These are phyloP conservation scores for Gonatopus flavifemur DNA, from an alignment of 1,140 invertebrate genomes.

Conservation along the genomic window DNA sequence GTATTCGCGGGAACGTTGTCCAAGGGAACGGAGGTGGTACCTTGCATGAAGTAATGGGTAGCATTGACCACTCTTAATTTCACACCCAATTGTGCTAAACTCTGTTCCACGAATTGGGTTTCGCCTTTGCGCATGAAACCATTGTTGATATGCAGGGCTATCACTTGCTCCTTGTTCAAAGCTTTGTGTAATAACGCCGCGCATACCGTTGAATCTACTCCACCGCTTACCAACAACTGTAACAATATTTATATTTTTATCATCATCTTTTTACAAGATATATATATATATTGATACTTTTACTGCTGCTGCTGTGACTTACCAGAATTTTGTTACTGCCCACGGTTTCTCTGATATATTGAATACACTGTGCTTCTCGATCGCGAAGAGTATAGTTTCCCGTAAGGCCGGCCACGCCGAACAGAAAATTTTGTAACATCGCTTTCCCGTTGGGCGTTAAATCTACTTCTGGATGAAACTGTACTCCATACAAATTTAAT, in stretches of 20 bases:
- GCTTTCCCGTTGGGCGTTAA: slow-evolving; percentile 87
- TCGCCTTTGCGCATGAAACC: slow-evolving; percentile 98
- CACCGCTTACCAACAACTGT: slow-evolving; percentile 91
- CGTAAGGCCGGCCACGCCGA: slow-evolving; percentile 83
- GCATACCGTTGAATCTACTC: slow-evolving; percentile 98
- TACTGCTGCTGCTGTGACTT: slow-evolving; percentile 51
- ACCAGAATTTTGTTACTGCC: slow-evolving; percentile 93
- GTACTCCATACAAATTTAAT: slow-evolving; percentile 90
- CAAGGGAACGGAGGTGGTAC: slow-evolving; percentile 76
- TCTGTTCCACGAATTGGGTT: slow-evolving; percentile 83
- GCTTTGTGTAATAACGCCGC: slow-evolving; percentile 92
- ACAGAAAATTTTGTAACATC: slow-evolving; percentile 95
- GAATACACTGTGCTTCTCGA: slow-evolving; percentile 89
- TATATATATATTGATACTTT: background rate
- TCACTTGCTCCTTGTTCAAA: slow-evolving; percentile 85
- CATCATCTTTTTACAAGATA: background rate
- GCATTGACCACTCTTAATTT: slow-evolving; percentile 82
- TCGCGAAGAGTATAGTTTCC: slow-evolving; percentile 88
- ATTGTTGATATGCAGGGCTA: slow-evolving; percentile 98
- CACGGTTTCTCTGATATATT: slow-evolving; percentile 89
- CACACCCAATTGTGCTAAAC: slow-evolving; percentile 83
- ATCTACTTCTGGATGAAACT: slow-evolving; percentile 98
- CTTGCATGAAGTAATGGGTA: slow-evolving; percentile 72
- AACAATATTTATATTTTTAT: slow-evolving; percentile 23
- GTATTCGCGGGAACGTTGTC: slow-evolving; percentile 63